Percentiles rank a stretch among this genome's conserved stretches.
These are phyloP conservation scores for Aricia agestis DNA, from an alignment of 1,140 invertebrate species.

Conservation along the genomic window DNA sequence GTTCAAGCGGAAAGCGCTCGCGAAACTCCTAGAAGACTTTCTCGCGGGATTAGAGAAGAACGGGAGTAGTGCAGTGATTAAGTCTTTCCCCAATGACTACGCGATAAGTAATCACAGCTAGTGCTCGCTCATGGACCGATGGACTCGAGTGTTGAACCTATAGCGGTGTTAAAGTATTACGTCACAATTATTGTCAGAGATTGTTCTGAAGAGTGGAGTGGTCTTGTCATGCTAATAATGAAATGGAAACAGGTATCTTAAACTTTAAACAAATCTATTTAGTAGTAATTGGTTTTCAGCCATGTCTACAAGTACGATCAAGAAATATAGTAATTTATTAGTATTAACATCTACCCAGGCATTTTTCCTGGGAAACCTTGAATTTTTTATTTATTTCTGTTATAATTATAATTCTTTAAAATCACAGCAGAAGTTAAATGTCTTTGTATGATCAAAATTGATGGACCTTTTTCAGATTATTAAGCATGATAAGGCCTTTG, in stretches of 20 bases:
- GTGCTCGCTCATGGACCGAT: slow-evolving; percentile 30
- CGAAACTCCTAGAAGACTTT: slow-evolving; percentile 77
- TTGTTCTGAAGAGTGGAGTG: not conserved
- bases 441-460: not conserved
- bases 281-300: too few species aligned
- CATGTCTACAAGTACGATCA: too few species aligned
- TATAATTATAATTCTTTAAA: too few species aligned
- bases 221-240: not conserved
- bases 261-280: too few species aligned
- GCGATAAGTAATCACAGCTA: slow-evolving; percentile 58
- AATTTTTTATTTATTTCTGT: too few species aligned
- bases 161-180: slow-evolving; percentile 21
- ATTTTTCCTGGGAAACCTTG: too few species aligned
- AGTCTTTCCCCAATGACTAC: slow-evolving; percentile 45
- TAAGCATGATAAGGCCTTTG: not conserved
- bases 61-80: slow-evolving; percentile 65
- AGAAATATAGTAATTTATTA: too few species aligned
- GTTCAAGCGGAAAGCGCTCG: slow-evolving; percentile 82
- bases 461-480: not conserved
- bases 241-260: not conserved
- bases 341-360: too few species aligned
- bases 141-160: slow-evolving; percentile 19
- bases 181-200: slow-evolving; percentile 1
- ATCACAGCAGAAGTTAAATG: too few species aligned
- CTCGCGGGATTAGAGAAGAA: slow-evolving; percentile 68